phyloP scores from a whole-genome alignment of 2,113 vertebrate species.

The Elaphurus davidianus region DNA sequence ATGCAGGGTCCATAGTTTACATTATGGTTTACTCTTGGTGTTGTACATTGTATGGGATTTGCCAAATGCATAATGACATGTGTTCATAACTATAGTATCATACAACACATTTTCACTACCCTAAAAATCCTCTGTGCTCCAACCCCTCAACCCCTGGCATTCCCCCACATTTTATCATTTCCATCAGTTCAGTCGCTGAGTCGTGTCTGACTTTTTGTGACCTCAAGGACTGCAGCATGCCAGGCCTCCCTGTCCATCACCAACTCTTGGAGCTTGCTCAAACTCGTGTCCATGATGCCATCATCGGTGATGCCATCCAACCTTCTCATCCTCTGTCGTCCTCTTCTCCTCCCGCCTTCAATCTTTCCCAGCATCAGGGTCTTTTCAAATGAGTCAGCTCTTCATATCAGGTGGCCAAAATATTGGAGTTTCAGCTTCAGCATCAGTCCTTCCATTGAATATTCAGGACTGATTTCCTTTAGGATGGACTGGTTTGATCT shows the following conservation, averaged over 20 bases:
- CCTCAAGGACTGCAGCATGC: not conserved
- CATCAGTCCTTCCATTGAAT: not conserved
- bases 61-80: not conserved
- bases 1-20: not conserved
- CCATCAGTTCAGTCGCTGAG: accelerated
- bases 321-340: accelerated
- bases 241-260: not conserved
- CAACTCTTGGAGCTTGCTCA: not conserved
- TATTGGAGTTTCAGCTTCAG: not conserved
- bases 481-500: not conserved
- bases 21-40: not conserved
- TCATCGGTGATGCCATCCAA: accelerated
- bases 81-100: not conserved
- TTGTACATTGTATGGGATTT: not conserved
- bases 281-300: not conserved
- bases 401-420: not conserved
- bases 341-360: not conserved
- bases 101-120: not conserved
- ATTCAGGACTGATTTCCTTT: not conserved
- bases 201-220: not conserved
- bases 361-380: not conserved
- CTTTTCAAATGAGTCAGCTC: not conserved
- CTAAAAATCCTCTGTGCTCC: not conserved
- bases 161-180: not conserved
- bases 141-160: no score